A percentile compares a stretch with the other conserved stretches of the same genome.
phyloP scores from a whole-genome alignment of 2,113 vertebrate genomes.

The Piprites chloris region DNA sequence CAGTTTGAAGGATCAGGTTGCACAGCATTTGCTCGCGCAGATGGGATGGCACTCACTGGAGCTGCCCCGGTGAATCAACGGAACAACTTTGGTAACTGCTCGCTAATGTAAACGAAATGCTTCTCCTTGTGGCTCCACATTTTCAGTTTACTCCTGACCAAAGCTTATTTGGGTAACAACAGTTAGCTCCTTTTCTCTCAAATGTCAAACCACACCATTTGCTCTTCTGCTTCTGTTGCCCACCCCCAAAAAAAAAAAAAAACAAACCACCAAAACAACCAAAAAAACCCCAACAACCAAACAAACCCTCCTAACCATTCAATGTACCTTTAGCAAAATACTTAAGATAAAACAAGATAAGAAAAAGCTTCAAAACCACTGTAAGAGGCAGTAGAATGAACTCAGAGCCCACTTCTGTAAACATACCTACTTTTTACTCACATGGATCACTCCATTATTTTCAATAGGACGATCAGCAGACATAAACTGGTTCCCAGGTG shows the following conservation, averaged over 20 bases:
- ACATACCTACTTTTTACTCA: not conserved
- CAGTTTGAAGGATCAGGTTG: slow-evolving; percentile 22
- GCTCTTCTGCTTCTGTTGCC: slow-evolving; percentile 49
- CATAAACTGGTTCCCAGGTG: not conserved
- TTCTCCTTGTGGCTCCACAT: not conserved
- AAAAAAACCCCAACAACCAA: too few species aligned
- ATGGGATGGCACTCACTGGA: not conserved
- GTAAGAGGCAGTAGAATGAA: not conserved
- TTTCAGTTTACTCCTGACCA: slow-evolving; percentile 54
- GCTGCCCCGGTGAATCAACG: not conserved
- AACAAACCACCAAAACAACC: too few species aligned
- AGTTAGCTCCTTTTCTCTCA: slow-evolving; percentile 60
- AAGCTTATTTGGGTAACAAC: slow-evolving; percentile 50
- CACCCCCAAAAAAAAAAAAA: not conserved
- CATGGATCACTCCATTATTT: not conserved
- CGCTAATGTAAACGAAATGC: not conserved
- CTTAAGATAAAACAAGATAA: slow-evolving; percentile 1
- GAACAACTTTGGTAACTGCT: slow-evolving; percentile 11
- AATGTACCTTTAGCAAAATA: not conserved
- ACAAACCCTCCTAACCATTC: not conserved
- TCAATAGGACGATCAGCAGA: not conserved
- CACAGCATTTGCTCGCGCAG: not conserved
- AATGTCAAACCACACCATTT: slow-evolving; percentile 70
- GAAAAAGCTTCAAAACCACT: not conserved
- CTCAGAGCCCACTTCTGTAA: not conserved